phyloP scores from a whole-genome alignment of 2,888 invertebrate genomes.

The Globia sparganii region DNA sequence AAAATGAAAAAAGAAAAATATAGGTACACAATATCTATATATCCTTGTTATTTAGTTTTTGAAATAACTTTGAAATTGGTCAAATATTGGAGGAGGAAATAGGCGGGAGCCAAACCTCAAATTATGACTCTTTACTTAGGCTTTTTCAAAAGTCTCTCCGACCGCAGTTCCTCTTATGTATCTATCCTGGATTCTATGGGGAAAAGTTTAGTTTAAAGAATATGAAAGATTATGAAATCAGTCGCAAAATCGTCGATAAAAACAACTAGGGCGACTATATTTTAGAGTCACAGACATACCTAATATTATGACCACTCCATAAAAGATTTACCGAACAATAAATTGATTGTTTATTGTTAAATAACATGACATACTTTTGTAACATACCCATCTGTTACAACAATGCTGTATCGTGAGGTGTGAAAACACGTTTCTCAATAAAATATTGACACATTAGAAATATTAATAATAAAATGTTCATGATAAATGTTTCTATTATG shows the following conservation, averaged over 20 bases:
- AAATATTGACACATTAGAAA: slow-evolving; percentile 23
- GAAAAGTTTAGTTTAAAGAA: background rate
- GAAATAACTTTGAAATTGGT: no score
- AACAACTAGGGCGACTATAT: background rate
- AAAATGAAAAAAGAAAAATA: no score
- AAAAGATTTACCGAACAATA: slow-evolving; percentile 14
- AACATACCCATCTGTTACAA: slow-evolving; percentile 7
- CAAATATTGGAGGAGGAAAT: no score
- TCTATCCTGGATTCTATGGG: background rate
- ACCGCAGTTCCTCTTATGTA: no score
- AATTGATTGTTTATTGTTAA: slow-evolving; percentile 28
- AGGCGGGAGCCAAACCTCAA: no score
- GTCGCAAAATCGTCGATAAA: background rate
- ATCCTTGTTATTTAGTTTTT: no score
- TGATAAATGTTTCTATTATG: slow-evolving; percentile 48
- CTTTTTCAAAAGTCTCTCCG: no score
- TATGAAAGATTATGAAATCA: background rate
- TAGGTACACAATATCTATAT: no score
- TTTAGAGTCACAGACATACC: background rate
- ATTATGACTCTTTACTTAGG: no score
- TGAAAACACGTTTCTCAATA: slow-evolving; percentile 50
- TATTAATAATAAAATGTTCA: slow-evolving; percentile 35
- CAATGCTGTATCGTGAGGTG: slow-evolving; percentile 13
- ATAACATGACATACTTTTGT: slow-evolving; percentile 29
- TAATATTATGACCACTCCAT: background rate